A percentile compares a stretch with the other conserved stretches of the same genome.
Evolutionary conservation across 2,113 vertebrate genomes (phyloP).

Genomic region (Holacanthus passer): DNA sequence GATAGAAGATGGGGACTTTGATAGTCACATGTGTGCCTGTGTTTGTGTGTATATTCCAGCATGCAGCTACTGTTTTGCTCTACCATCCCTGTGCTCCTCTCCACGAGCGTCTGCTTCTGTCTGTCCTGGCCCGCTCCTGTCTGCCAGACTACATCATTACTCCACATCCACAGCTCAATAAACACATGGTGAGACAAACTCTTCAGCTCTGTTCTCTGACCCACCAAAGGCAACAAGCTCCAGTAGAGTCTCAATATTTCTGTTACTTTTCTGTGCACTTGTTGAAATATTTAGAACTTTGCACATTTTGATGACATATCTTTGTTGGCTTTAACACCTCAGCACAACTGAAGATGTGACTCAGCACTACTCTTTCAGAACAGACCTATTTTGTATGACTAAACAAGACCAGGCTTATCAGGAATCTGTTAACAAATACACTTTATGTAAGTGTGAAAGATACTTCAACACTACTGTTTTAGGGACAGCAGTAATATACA

Average conservation of each 20-base stretch:
- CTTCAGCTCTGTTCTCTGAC: background rate
- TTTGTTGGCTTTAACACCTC: background rate
- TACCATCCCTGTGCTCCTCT: conserved; percentile 86
- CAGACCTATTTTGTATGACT: background rate
- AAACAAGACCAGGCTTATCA: background rate
- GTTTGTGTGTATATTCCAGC: conserved; percentile 71
- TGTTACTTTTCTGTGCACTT: background rate
- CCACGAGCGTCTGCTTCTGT: conserved; percentile 78
- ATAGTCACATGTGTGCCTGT: background rate
- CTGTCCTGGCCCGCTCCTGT: conserved; percentile 78
- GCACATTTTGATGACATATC: background rate
- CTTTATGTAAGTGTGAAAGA: background rate
- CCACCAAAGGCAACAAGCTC: no score
- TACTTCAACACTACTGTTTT: background rate
- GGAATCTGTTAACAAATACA: background rate
- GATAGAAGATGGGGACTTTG: background rate
- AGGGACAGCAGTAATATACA: background rate
- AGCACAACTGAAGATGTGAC: background rate
- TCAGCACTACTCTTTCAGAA: background rate
- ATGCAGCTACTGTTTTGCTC: conserved; percentile 80
- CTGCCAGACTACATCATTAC: conserved; percentile 79
- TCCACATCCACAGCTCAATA: conserved; percentile 80
- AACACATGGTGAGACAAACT: conserved; percentile 77
- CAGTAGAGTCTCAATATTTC: background rate
- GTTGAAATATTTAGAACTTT: background rate